Evolutionary conservation across 2,888 invertebrate species (phyloP), one percentile per base, ranked within the genome.

Genomic region (Charanyca ferruginea): DNA sequence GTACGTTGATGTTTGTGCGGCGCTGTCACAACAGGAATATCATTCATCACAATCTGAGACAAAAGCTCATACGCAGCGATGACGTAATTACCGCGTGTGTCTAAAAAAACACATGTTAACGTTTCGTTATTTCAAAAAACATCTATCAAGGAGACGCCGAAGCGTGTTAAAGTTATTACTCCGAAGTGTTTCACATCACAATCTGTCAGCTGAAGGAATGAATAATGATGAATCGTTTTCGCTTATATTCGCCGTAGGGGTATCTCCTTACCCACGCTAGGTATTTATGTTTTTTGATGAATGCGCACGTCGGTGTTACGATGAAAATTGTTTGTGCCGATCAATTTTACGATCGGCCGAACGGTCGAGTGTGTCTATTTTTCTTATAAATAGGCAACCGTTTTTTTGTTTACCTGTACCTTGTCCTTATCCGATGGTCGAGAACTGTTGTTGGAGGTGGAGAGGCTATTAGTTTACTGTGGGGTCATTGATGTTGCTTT

Each of bases 161-260:
- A 85, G 81, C 87, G 89, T 89, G 92, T 91, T 92, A 89, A 92
- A 90, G 87, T 89, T 90, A 90, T 92, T 90, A 90, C 87, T 84
- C 81, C 83, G 85, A 90, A 91, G 91, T 91, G 89, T 91, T 93
- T 89, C 89, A 90, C 91, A 90, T 92, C 90, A 90, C 88, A 92
- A 89, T 90, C 90, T 92, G 92, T 94, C 93, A 91, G 87, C 86
- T 88, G 81, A 86, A 84, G 84, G 87, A 89, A 92, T 93, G 91
- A 93, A 88, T 93, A 91, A 93, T 92, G 93, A 91, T 90, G 86
- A 88, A 91, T 91, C 86, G 87, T 79, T 89, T 90, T 88, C 87
- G 87, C 89, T 90, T 86, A 86, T 85, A 88, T 87, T 88, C 85
- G 89, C 89, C 86, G 83, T 83, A 86, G 88, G 89, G 88, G 85